Conservation (phyloP, 2,113 vertebrate genomes). For the Eulemur macaco region DNA sequence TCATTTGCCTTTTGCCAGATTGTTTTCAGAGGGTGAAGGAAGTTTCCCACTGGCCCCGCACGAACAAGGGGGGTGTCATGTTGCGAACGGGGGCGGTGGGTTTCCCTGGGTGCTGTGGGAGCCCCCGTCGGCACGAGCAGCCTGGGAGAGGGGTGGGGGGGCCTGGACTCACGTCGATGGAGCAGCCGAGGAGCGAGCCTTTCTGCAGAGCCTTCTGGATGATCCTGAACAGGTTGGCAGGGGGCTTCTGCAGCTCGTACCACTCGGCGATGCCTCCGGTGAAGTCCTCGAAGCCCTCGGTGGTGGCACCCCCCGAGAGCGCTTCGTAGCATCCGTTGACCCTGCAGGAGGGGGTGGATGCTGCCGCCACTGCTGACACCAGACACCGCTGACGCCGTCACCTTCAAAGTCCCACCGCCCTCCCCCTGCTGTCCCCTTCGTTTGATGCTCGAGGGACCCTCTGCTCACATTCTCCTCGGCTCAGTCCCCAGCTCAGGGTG, state of each 20-base stretch:
- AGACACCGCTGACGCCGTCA: accelerated
- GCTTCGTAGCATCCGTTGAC: slow-evolving; percentile 94
- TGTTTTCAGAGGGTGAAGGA: neutral
- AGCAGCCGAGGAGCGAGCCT: slow-evolving; percentile 95
- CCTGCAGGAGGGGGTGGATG: slow-evolving; percentile 69
- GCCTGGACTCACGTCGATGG: slow-evolving; percentile 88
- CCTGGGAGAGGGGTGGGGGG: no score
- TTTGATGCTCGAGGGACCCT: neutral
- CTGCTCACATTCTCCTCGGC: neutral
- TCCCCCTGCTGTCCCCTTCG: no score
- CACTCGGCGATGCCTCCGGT: slow-evolving; percentile 95
- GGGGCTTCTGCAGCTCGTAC: slow-evolving; percentile 90
- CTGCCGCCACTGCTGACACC: accelerated
- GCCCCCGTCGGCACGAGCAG: neutral
- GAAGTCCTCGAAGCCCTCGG: slow-evolving; percentile 96
- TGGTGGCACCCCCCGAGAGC: slow-evolving; percentile 93
- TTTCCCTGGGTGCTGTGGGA: accelerated
- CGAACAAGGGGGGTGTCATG: no score
- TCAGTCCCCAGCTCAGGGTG: neutral
- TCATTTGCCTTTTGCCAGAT: neutral
- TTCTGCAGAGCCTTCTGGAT: slow-evolving; percentile 92
- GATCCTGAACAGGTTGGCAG: slow-evolving; percentile 91
- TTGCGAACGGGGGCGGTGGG: accelerated
- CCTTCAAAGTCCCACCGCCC: neutral
- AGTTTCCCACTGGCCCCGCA: neutral